phyloP scores from a whole-genome alignment of 2,113 vertebrate genomes.

The Plecturocebus donacophilus region DNA sequence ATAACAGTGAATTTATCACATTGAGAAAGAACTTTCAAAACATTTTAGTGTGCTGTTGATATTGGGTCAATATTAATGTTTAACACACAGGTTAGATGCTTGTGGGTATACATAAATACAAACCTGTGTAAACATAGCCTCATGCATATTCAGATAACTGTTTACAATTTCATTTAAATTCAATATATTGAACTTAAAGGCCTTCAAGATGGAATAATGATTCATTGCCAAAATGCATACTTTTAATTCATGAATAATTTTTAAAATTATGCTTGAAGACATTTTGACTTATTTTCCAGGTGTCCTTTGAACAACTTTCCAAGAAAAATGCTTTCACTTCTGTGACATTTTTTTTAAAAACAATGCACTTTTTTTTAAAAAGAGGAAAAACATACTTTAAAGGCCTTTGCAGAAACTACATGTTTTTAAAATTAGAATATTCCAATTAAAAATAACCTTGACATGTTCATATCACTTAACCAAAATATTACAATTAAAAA shows the following conservation, averaged over 20 bases:
- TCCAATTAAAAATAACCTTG: not conserved
- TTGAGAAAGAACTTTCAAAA: not conserved
- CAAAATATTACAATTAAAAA: not conserved
- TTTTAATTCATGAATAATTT: not conserved
- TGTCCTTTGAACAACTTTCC: not conserved
- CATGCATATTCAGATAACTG: not conserved
- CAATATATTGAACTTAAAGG: not conserved
- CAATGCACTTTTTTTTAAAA: not conserved
- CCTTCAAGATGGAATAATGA: not conserved
- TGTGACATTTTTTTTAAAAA: conserved; percentile 33
- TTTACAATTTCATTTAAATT: not conserved
- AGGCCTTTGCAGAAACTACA: not conserved
- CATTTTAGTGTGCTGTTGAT: not conserved
- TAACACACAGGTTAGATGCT: not conserved
- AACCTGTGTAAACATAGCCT: not conserved
- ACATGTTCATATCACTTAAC: conserved; percentile 13
- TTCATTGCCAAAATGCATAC: not conserved
- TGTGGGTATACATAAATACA: not conserved
- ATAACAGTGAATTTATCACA: not conserved
- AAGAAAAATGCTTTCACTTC: not conserved
- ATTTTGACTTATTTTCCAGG: not conserved
- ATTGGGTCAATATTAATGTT: not conserved
- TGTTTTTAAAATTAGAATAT: not conserved
- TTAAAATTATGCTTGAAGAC: not conserved
- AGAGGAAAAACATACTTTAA: not conserved